A percentile compares a stretch with the other conserved stretches of the same genome.
Evolutionary conservation across 2,888 invertebrate genomes (phyloP).

Genomic region (Pedicia rivosa): DNA sequence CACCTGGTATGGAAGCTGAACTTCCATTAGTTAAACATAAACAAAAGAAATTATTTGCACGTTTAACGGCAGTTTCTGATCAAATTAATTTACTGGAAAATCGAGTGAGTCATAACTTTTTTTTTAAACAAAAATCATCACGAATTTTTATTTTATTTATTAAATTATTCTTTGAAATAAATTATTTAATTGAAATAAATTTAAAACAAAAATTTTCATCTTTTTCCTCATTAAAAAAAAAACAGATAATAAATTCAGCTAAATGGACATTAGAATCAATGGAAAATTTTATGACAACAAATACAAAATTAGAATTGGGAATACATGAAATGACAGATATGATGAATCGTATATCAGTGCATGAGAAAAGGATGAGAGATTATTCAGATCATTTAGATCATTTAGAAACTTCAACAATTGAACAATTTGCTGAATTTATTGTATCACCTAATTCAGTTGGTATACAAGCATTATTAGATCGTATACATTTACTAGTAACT

Average conservation of each 20-base stretch:
- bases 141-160: background rate
- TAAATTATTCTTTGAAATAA: background rate
- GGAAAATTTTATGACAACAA: conserved; percentile 20
- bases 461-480: conserved; percentile 45
- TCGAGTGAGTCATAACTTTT: background rate
- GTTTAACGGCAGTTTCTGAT: conserved; percentile 28
- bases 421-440: conserved; percentile 52
- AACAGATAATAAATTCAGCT: conserved; percentile 22
- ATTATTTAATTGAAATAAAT: background rate
- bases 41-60: conserved; percentile 42
- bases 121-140: no score
- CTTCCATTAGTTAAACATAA: conserved; percentile 42
- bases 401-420: conserved; percentile 46
- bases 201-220: no score
- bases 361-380: conserved; percentile 41
- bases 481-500: conserved; percentile 42
- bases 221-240: no score
- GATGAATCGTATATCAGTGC: conserved; percentile 39
- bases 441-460: conserved; percentile 50
- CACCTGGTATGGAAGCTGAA: conserved; percentile 36
- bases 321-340: conserved; percentile 45
- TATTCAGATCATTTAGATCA: conserved; percentile 36
- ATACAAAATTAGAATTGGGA: conserved; percentile 38
- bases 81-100: conserved; percentile 21
- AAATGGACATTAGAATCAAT: conserved; percentile 25